Conservation (phyloP, 2,888 invertebrate genomes). For the Itoplectis maculator region DNA sequence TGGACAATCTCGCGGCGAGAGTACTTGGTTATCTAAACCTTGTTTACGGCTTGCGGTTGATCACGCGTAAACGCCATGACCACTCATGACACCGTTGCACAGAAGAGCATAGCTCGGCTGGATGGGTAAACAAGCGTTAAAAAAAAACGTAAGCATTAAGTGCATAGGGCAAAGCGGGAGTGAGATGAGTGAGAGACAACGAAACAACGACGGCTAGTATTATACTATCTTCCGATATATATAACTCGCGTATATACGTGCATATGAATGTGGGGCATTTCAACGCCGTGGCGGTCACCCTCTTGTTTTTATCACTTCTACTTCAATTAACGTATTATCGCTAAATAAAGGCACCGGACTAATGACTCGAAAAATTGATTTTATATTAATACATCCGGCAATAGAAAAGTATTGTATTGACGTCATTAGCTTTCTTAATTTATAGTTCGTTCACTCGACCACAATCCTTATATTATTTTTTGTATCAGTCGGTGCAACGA, state of each 20-base stretch:
- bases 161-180: constrained; percentile 38
- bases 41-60: constrained; percentile 76
- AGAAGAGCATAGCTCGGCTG: constrained; percentile 51
- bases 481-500: no score
- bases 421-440: no score
- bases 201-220: constrained; percentile 20
- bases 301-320: not conserved
- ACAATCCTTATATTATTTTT: no score
- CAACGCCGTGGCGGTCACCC: not conserved
- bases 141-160: constrained; percentile 43
- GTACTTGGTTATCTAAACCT: constrained; percentile 71
- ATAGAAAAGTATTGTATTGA: not conserved
- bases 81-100: constrained; percentile 44
- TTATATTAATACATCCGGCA: not conserved
- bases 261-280: constrained; percentile 7
- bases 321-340: not conserved
- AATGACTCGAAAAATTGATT: not conserved
- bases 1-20: constrained; percentile 29
- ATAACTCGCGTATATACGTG: constrained; percentile 5
- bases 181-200: constrained; percentile 29
- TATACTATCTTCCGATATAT: constrained; percentile 29
- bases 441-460: no score
- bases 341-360: not conserved
- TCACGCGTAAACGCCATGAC: constrained; percentile 79
- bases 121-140: constrained; percentile 69